phyloP scores from a whole-genome alignment of 2,113 vertebrate species.

The Suricata suricatta region DNA sequence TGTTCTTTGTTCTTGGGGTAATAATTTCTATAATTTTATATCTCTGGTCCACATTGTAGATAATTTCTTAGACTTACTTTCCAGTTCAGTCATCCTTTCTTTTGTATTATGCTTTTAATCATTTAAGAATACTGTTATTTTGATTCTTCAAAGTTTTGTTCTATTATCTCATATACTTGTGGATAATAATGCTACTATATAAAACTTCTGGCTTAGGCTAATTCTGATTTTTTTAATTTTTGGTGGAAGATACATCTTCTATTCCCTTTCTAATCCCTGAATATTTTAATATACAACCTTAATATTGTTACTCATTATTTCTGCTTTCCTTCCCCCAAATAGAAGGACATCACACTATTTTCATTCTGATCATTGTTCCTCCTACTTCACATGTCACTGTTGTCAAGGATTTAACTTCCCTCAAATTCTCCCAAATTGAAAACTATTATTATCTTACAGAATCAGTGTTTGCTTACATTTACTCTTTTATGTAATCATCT shows the following conservation, averaged over 20 bases:
- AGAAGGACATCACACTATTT: background rate
- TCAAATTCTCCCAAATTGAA: background rate
- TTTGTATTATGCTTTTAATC: background rate
- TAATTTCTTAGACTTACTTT: background rate
- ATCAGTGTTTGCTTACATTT: slow-evolving; percentile 7
- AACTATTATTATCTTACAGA: slow-evolving; percentile 22
- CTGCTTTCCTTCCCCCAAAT: background rate
- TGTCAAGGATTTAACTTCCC: background rate
- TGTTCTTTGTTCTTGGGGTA: background rate
- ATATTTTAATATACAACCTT: background rate
- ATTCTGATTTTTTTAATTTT: background rate
- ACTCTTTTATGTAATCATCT: background rate
- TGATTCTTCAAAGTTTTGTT: background rate
- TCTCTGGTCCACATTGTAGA: background rate
- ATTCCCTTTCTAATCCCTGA: background rate
- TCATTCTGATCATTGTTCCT: background rate
- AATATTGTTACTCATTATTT: slow-evolving; percentile 20
- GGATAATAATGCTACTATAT: background rate
- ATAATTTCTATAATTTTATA: background rate
- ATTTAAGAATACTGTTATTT: slow-evolving; percentile 7
- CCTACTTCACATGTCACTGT: background rate
- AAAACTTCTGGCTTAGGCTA: background rate
- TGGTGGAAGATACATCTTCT: background rate
- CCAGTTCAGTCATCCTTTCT: background rate
- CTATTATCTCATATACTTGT: background rate